These are phyloP conservation scores for Lasioglossum lativentre DNA, from an alignment of 2,888 invertebrate genomes.

Conservation along the genomic window DNA sequence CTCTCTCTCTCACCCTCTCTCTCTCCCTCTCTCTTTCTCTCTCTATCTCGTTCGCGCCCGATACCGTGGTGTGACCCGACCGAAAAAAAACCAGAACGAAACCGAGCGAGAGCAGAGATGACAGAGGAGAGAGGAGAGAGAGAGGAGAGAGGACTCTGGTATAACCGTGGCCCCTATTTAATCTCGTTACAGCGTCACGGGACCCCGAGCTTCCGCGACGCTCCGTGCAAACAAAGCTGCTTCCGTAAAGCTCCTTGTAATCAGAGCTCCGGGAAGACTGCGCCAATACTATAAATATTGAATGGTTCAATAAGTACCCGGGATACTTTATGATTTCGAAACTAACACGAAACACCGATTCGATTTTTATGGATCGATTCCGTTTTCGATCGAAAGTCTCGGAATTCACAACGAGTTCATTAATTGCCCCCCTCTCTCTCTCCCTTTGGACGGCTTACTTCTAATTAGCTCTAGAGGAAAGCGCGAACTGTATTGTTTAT, in stretches of 20 bases:
- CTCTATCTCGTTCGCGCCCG: neutral
- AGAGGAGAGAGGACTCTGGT: neutral
- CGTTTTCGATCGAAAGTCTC: neutral
- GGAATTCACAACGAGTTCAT: neutral
- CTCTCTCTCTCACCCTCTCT: too few species aligned
- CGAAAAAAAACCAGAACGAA: neutral
- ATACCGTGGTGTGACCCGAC: neutral
- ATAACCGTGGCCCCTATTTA: slow-evolving; percentile 14
- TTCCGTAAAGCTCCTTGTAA: slow-evolving; percentile 21
- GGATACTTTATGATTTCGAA: slow-evolving; percentile 5
- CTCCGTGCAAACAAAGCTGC: slow-evolving; percentile 17
- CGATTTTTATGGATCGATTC: neutral
- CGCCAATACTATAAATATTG: slow-evolving; percentile 17
- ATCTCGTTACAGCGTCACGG: slow-evolving; percentile 5
- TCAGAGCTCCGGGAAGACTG: slow-evolving; percentile 1
- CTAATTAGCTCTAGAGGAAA: neutral
- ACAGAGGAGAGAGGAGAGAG: neutral
- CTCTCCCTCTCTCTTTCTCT: too few species aligned
- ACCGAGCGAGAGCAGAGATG: neutral
- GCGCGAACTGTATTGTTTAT: neutral
- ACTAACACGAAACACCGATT: neutral
- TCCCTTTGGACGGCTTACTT: neutral
- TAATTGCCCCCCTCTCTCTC: neutral
- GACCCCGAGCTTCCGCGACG: slow-evolving; percentile 19
- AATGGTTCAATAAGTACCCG: slow-evolving; percentile 10